Evolutionary conservation across 2,888 invertebrate genomes (phyloP), one percentile per base, ranked within the genome.

Genomic region (Pycnomerus fuliginosus): DNA sequence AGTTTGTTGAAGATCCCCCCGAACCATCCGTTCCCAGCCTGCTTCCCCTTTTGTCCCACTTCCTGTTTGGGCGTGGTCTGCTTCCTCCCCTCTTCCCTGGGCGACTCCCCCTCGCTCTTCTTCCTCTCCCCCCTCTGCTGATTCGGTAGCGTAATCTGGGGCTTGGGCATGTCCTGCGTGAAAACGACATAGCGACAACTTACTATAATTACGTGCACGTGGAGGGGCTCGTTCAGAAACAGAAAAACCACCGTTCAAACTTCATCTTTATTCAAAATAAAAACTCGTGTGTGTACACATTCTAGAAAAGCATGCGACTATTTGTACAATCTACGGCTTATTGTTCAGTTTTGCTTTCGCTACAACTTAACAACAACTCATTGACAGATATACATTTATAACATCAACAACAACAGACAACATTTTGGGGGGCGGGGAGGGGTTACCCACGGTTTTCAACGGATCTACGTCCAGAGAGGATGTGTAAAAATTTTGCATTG

Each of bases 1-100:
- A 92, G 77, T 72, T 89, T 90, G 70, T 83, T 88, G 76, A 90
- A 88, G 60, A 93, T 79, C 34, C 91, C 90, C 49, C 90, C 90
- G 64, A 94, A 85, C 90, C 93, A 92, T 40, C 90, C 85, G 7
- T 70, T 67, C 15, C 62, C 64, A 27, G 66, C 61, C 16, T 55
- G 53, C 39, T 61, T 61, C 13, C 56, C 60, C 33, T 45, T 48
- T 2, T 2, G 43, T 16, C 33, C 65, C 58, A 35, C 65, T 62
- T 3, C 20, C 4, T 43, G 44, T 35, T 52, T 52, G 39, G 46
- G 52, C 31, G 46, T 51, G 15, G 30, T 50, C 7, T 7, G 10
- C 23, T 50, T 54, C 27, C 32, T 29, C 13, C 41, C 33, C 11
- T 32, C 37, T 11, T 36, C 45, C 24, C 44, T 32, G 11, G 27